A percentile compares a stretch with the other conserved stretches of the same genome.
phyloP scores from a whole-genome alignment of 2,113 vertebrate genomes.

The Tychaedon coryphoeus region DNA sequence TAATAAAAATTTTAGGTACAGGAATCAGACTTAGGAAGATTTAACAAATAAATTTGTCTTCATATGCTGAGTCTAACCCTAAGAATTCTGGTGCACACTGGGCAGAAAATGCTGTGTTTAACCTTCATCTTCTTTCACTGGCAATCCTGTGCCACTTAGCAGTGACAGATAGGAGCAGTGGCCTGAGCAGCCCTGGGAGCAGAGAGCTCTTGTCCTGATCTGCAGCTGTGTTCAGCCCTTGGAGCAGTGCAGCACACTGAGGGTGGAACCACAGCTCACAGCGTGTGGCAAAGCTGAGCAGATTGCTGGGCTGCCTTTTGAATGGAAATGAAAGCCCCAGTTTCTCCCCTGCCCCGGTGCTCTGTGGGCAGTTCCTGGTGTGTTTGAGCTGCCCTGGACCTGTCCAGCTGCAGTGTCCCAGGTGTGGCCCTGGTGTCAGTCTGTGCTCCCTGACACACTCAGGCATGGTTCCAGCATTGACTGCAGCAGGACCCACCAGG shows the following conservation, averaged over 20 bases:
- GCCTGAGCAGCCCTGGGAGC: not conserved
- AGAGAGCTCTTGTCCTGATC: not conserved
- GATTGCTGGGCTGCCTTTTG: not conserved
- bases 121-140: not conserved
- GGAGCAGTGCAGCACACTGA: not conserved
- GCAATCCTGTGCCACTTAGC: not conserved
- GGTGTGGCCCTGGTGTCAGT: not conserved
- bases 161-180: not conserved
- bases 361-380: not conserved
- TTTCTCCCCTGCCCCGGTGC: not conserved
- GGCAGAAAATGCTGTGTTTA: not conserved
- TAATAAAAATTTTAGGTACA: not conserved
- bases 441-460: not conserved
- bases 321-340: not conserved
- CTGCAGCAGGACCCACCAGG: constrained; percentile 9
- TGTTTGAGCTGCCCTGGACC: not conserved
- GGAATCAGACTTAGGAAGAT: not conserved
- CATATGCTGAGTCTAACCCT: not conserved
- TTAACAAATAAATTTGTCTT: not conserved
- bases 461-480: not conserved
- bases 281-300: not conserved
- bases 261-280: not conserved
- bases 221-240: not conserved
- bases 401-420: not conserved
- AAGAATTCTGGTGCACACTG: not conserved